Conservation (phyloP, 2,888 invertebrate genomes). For the Elysia crispata region DNA sequence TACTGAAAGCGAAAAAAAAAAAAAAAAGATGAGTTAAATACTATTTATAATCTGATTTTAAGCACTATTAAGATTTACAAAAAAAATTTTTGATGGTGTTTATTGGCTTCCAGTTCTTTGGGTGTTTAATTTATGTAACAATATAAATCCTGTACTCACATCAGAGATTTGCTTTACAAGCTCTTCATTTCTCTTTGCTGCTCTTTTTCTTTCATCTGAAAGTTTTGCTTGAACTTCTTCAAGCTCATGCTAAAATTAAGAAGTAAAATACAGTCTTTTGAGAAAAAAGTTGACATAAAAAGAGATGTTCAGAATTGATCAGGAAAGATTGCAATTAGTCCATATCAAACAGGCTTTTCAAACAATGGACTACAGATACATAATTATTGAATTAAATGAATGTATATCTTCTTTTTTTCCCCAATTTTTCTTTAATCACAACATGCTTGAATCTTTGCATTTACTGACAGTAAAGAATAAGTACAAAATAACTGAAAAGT, state of each 20-base stretch:
- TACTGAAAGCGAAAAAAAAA: not conserved
- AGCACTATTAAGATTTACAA: not conserved
- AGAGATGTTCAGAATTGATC: not conserved
- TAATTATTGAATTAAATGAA: too few species aligned
- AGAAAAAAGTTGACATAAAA: not conserved
- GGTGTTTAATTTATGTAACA: not conserved
- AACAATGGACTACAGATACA: too few species aligned
- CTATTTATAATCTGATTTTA: not conserved
- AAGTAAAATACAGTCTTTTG: conserved; percentile 1
- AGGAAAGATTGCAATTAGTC: too few species aligned
- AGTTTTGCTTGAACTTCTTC: conserved; percentile 73
- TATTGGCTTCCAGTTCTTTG: not conserved
- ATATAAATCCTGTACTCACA: conserved; percentile 56
- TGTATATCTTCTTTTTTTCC: too few species aligned
- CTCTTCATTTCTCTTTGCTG: conserved; percentile 57
- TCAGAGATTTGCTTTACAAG: conserved; percentile 65
- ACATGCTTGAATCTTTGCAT: too few species aligned
- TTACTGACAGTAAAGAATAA: too few species aligned
- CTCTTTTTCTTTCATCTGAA: conserved; percentile 61
- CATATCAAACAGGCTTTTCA: too few species aligned
- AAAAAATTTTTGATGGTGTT: not conserved
- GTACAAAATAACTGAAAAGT: too few species aligned
- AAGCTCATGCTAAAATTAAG: conserved; percentile 73
- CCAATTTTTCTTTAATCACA: too few species aligned
- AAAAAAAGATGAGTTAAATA: not conserved